Base-by-base conservation (phyloP, 2,888 invertebrate species). In the Nebria salina region DNA sequence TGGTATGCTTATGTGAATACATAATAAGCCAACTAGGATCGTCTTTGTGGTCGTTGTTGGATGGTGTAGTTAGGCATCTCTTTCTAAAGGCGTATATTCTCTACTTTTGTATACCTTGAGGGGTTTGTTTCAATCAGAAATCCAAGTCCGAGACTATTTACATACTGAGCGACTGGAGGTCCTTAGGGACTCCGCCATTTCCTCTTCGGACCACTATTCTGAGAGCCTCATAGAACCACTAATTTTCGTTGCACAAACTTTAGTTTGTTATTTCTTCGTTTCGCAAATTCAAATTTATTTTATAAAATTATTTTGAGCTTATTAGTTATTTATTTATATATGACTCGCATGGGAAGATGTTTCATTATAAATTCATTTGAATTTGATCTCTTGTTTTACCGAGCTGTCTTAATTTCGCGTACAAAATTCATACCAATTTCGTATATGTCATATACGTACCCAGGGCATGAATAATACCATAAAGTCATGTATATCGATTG, bases 71-170 rank as follows among this genome's bases (percentile, higher is more conserved):
- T 70, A 70, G 70, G 70, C 25, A 70, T 20, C 20, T 34, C 70
- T 54, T 54, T 54, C 54, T 54, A 26, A 15, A 26, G 15, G 25
- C 13, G 20, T 20, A 54, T 54, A 54, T 54, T 13, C 13, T 54
- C 54, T 54, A 54, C 11, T 54, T 54, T 54, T 20, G 13, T 70
- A 26, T 26, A 34, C 70, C 70, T 8, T n/a, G 20, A 70, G 70
- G 70, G 20, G 70, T 25, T 70, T 70, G 70, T 70, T 70, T 70
- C 25, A 70, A 70, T 70, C 70, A 70, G 70, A 70, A 70, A 70
- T 70, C 25, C 70, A 15, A 70, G 70, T 70, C 70, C 11, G 25
- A 11, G 25, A 70, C 25, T 70, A 70, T 70, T 70, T 70, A 70
- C 70, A 70, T 70, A 70, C 70, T 70, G 25, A 70, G 20, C 70